Evolutionary conservation across 2,888 invertebrate genomes (phyloP).

Genomic region (Leptinotarsa peninsularis): DNA sequence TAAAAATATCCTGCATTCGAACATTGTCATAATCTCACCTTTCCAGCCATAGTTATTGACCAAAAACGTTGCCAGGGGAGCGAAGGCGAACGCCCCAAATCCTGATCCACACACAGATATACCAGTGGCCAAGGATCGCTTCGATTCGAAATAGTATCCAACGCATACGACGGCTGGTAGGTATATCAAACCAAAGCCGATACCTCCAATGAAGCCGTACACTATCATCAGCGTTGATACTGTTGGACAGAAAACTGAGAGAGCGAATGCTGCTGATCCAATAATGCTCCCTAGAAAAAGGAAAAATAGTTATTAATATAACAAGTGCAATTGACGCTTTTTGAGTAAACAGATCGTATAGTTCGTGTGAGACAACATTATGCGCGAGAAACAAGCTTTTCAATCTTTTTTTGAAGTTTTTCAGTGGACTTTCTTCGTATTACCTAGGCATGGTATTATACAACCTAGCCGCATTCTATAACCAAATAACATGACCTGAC

Average conservation of each 20-base stretch:
- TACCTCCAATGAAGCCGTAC: slow-evolving; percentile 78
- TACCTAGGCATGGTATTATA: no score
- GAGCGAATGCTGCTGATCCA: slow-evolving; percentile 84
- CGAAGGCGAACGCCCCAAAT: slow-evolving; percentile 94
- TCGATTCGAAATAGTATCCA: slow-evolving; percentile 96
- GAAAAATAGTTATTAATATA: no score
- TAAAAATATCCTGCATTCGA: no score
- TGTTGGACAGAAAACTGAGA: slow-evolving; percentile 86
- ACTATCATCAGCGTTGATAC: slow-evolving; percentile 91
- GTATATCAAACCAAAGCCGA: slow-evolving; percentile 64
- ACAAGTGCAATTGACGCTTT: no score
- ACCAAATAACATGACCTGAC: no score
- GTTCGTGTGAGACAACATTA: no score
- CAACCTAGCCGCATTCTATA: no score
- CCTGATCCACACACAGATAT: slow-evolving; percentile 97
- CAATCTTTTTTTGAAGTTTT: no score
- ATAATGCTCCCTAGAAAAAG: slow-evolving; percentile 72
- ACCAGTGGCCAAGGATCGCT: slow-evolving; percentile 92
- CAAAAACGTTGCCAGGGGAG: slow-evolving; percentile 86
- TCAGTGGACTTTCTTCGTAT: no score
- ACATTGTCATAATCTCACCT: slow-evolving; percentile 55
- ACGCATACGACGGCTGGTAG: slow-evolving; percentile 97
- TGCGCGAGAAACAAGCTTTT: no score
- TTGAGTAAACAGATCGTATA: no score
- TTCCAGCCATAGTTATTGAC: slow-evolving; percentile 87